Evolutionary conservation across 30 jellyfish, hydroid and myxozoan species (phyloP), one percentile per base, ranked within the genome.

Genomic region (Aurelia aurita): DNA sequence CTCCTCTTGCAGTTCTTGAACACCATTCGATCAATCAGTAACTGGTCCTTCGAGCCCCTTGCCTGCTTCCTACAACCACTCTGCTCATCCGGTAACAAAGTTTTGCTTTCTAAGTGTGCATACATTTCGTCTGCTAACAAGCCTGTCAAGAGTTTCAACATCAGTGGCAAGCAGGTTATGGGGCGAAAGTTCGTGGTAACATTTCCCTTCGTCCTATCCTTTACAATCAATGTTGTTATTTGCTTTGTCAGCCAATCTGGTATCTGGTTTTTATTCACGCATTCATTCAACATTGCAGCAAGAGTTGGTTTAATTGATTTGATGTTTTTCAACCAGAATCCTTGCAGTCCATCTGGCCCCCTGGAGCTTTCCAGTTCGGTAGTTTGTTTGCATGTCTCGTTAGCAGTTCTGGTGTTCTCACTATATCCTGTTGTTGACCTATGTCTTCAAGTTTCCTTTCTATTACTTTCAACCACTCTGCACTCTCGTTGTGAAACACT

Each of bases 331-430:
- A 75, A 34, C 87, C 75, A 75, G 58, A 18, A 53, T 47, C 87
- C 62, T 45, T 57, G 87, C 32, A 75, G 25, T n/a, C 87, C 87
- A 10, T 75, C 79, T 75, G 62, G 79, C 19, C 72, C 19, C 72
- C 70, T 18, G 29, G 67, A 18, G 70, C 32, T 43, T 34, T 34
- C 46, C 46, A 34, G 46, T 75, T 75, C 0, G 87, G 75, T 28
- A 75, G 6, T 75, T 75, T 75, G 60, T 53, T 47, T 31, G 49
- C 60, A 0, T 53, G 79, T 47, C 29, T 49, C 20, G 53, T 75
- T 49, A 49, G 16, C 13, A 25, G 69, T 15, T 72, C 76, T 43
- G 45, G 26, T 72, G 85, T 31, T 44, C 4, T 22, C 22, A 21
- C 31, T n/a, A 71, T n/a, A 19, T 71, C 82, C 34, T 58, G 49